These are phyloP conservation scores for Aleadryas rufinucha DNA, from an alignment of 2,113 vertebrate genomes.

Conservation along the genomic window DNA sequence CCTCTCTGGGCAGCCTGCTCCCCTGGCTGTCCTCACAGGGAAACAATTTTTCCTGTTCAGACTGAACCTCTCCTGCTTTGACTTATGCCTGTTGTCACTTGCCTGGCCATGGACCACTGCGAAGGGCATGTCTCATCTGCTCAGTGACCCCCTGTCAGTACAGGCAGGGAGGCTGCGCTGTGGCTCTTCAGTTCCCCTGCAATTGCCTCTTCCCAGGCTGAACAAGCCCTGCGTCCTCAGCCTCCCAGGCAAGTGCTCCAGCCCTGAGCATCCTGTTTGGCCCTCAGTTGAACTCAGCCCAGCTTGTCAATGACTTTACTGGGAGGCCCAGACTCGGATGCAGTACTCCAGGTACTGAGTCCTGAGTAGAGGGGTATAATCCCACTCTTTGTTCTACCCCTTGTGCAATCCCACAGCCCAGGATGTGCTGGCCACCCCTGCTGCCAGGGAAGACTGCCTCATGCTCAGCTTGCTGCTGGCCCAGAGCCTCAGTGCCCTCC, in stretches of 20 bases:
- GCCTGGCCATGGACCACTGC: fast-evolving
- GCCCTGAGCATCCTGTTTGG: background rate
- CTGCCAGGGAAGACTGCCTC: background rate
- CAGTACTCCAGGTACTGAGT: background rate
- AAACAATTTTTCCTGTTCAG: background rate
- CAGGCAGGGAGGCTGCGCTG: no score
- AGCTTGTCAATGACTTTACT: background rate
- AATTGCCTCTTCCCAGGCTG: background rate
- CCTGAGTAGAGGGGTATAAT: background rate
- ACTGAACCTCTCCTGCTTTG: background rate
- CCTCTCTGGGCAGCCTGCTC: background rate
- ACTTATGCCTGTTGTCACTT: background rate
- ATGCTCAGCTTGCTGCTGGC: background rate
- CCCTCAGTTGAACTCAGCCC: background rate
- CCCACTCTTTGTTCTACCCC: background rate
- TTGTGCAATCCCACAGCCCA: no score
- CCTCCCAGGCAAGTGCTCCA: background rate
- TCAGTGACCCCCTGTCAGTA: background rate
- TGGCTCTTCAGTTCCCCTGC: background rate
- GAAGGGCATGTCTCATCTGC: background rate
- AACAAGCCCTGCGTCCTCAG: background rate
- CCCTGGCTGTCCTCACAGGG: no score
- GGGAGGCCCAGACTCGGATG: background rate
- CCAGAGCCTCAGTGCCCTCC: background rate
- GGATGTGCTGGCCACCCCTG: background rate